Conservation (phyloP, 2,113 vertebrate genomes). For the Theropithecus gelada region DNA sequence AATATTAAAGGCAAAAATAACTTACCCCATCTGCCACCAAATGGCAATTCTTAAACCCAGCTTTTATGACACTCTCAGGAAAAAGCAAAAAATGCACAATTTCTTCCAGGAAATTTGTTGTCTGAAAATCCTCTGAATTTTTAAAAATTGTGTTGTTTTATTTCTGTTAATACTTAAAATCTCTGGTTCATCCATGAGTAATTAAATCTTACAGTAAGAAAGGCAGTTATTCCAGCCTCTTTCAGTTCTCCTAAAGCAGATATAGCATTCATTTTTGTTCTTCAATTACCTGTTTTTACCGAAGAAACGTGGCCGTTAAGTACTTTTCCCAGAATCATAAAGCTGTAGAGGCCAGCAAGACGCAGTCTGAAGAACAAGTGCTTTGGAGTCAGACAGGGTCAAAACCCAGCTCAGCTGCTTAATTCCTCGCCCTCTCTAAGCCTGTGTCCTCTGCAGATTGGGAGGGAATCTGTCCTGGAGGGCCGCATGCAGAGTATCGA, state of each 20-base stretch:
- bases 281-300: conserved; percentile 55
- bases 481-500: too few relatives aligned
- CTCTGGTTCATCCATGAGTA: conserved; percentile 46
- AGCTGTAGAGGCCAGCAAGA: not conserved
- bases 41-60: not conserved
- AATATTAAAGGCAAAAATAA: conserved; percentile 60
- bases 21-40: conserved; percentile 52
- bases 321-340: not conserved
- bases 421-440: not conserved
- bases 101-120: conserved; percentile 63
- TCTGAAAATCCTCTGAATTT: conserved; percentile 43
- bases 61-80: not conserved
- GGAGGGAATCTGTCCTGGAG: not conserved
- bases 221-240: conserved; percentile 39
- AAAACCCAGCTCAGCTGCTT: not conserved
- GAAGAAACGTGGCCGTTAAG: not conserved
- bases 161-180: conserved; percentile 68
- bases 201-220: conserved; percentile 63
- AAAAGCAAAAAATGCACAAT: not conserved
- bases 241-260: conserved; percentile 55
- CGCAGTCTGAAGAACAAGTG: not conserved
- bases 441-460: rapidly evolving
- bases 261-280: conserved; percentile 46
- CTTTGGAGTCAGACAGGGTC: not conserved
- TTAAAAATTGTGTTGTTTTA: conserved; percentile 65